Evolutionary conservation across 1,140 invertebrate species (phyloP), one percentile per base, ranked within the genome.

Genomic region (Drosophila micromelanica): DNA sequence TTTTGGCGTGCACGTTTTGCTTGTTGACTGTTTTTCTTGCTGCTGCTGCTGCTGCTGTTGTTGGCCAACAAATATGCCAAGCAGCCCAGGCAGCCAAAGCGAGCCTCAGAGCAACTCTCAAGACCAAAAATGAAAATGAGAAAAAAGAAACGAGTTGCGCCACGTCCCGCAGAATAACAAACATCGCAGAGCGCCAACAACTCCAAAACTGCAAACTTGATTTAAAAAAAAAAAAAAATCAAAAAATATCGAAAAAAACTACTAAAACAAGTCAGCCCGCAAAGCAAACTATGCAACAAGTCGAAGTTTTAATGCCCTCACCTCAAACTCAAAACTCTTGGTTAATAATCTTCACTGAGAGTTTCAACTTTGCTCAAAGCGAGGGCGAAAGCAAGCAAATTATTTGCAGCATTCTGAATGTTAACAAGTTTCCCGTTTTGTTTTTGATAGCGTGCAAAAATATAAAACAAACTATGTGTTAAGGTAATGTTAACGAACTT

Each of bases 1-100:
- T 74, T 74, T 74, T 63, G 72, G 65, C 52, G 15, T 70, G 65
- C 72, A 74, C 72, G 72, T 70, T 74, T 74, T 70, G 57, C 64
- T 74, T 74, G 72, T 74, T 73, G 71, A 48, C 63, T 59, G 69
- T 65, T 61, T 61, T 57, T 52, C 59, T 45, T 65, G 52, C 30
- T 30, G 42, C 32, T 27, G 27, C 27, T 27, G 27, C 27, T 27
- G 27, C 5, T 27, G 27, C 27, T 6, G 27, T 27, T 62, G 49
- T 63, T 59, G 77, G 73, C 72, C 80, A 78, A 77, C 82, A 87
- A 86, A 87, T 86, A 86, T 86, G 82, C 81, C 78, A 86, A 67
- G 73, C 80, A 55, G 60, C 46, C 74, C 46, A 35, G 43, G 56
- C 48, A 42, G 57, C 64, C 69, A 65, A n/a, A 65, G 55, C 64